Evolutionary conservation across 2,113 vertebrate species (phyloP).

Genomic region (Gobius niger): DNA sequence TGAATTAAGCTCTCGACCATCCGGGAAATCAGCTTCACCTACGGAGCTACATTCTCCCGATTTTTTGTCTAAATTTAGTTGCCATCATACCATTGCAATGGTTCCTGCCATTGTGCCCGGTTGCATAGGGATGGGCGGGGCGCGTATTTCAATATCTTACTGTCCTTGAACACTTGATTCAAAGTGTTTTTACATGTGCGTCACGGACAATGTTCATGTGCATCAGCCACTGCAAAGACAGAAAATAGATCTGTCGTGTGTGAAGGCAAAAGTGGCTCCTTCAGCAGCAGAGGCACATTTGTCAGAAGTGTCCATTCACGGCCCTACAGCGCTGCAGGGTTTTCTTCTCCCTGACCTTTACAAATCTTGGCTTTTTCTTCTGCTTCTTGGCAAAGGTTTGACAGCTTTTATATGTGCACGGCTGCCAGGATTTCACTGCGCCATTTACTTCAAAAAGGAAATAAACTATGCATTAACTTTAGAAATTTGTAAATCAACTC

Average conservation of each 20-base stretch:
- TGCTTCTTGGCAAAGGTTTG: conserved; percentile 35
- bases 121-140: conserved; percentile 18
- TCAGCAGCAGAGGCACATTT: conserved; percentile 43
- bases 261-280: conserved; percentile 14
- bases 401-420: conserved; percentile 47
- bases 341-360: conserved; percentile 68
- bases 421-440: conserved; percentile 34
- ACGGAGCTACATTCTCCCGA: background rate
- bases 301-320: conserved; percentile 38
- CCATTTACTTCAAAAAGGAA: conserved; percentile 57
- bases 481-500: background rate
- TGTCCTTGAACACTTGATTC: conserved; percentile 53
- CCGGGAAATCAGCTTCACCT: background rate
- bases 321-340: conserved; percentile 45
- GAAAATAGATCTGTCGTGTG: background rate
- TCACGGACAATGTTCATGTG: conserved; percentile 11
- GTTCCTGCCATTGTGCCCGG: conserved; percentile 53
- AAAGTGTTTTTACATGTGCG: conserved; percentile 37
- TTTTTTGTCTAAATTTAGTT: background rate
- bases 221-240: background rate
- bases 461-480: conserved; percentile 7
- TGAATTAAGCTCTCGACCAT: background rate
- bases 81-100: background rate
- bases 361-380: conserved; percentile 43
- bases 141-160: conserved; percentile 20